Base-by-base conservation (phyloP, 2,797 vertebrate genomes). In the Loris lydekkerianus region DNA sequence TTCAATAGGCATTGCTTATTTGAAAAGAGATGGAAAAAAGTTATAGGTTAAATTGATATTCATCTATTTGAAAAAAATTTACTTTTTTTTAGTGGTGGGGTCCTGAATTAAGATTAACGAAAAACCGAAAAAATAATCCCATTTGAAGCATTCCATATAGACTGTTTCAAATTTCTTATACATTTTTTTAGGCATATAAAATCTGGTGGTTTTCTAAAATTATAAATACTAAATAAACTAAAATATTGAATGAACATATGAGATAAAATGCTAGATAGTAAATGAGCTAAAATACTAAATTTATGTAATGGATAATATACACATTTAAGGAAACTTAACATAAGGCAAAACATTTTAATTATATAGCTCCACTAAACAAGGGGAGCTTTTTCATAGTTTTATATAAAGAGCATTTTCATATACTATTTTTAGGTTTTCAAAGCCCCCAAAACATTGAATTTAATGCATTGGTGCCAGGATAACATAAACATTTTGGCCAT, bases 41-140 rank as follows among this genome's bases (percentile, higher is more conserved):
- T 37, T 93, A 89, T 92, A 89, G 17, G 65, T 88, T 94, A 20
- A 69, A 61, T 77, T 80, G 87, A 10, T 56, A 31, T 60, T 95
- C 1, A 80, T 86, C 49, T 25, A 83, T 76, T 65, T 87, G 0
- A 3, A 70, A 95, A 95, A 40, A 8, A 31, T 69, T 89, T 60
- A 31, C 20, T 7, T 75, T 4, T 4, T 65, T 86, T 76, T 40
- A 37, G 2, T 82, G 63, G 13, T 94, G 11, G 27, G 3, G 5
- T 75, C 2, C n/a, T 82, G 56, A 89, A 56, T 75, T 94, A 95
- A 69, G 6, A 80, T 89, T 17, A 94, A 3, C 43, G 72, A 7
- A 72, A 91, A 78, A 25, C 15, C 73, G 11, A 76, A 85, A 85
- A 34, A 76, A 61, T 11, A 7, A 34, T 25, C 14, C 40, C 21